Evolutionary conservation across 2,797 vertebrate species (phyloP), one percentile per base, ranked within the genome.

Genomic region (Potorous gilbertii): DNA sequence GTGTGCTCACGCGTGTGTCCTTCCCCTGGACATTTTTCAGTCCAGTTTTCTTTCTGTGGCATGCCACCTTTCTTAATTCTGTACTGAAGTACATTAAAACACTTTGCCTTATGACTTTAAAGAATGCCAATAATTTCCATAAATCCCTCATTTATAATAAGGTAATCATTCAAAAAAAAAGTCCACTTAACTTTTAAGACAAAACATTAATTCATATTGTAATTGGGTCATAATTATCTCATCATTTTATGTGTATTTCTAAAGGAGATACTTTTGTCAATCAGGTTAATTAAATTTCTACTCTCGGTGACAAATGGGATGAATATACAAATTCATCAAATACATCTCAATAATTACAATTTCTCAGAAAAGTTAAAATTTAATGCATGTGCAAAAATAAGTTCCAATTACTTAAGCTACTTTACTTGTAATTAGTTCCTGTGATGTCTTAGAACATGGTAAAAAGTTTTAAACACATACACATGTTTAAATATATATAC

Each of bases 301-400:
- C 52, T 54, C 54, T 93, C 92, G 90, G 93, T 74, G 62, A 93
- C 57, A 24, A 94, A 57, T 14, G 50, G 93, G 28, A 62, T 29
- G 31, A 21, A 95, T 27, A 28, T 91, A 24, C 62, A 91, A n/a
- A 56, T 93, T 95, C 93, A 92, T 52, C 92, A 92, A 94, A 40
- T 13, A 54, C 90, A 92, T 93, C 34, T 89, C 14, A 90, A 27
- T 52, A 96, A 92, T 4, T n/a, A 55, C 0, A 94, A 54, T 94
- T 9, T 95, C 91, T 57, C 56, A 9, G 18, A 34, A 93, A 92
- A 40, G 5, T 91, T 96, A 56, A 96, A 95, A 95, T 90, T 46
- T 54, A 95, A 66, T 91, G 54, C 9, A 93, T 55, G 57, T 96
- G 16, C 92, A 94, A 95, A 89, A 95, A 89, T 90, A 95, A 95